phyloP scores from a whole-genome alignment of 2,888 invertebrate genomes.

The Esperia sulphurella region DNA sequence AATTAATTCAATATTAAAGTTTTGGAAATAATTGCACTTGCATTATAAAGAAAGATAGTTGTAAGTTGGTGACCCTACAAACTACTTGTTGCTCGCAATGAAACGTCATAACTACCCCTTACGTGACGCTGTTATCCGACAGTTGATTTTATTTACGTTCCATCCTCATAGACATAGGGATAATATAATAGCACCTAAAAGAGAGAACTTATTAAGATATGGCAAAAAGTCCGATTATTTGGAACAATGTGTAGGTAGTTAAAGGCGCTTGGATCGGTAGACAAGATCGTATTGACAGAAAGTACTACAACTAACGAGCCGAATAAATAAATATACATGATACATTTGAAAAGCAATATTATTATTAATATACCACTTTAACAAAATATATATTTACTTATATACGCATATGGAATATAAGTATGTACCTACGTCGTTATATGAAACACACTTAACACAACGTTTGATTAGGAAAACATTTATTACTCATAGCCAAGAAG shows the following conservation, averaged over 20 bases:
- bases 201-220: too few species aligned
- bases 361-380: too few species aligned
- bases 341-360: background rate
- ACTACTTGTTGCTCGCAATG: constrained; percentile 62
- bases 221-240: too few species aligned
- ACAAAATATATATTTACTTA: background rate
- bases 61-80: constrained; percentile 3
- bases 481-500: constrained; percentile 12
- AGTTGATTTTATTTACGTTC: constrained; percentile 42
- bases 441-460: background rate
- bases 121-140: constrained; percentile 56
- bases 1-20: too few species aligned
- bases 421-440: too few species aligned
- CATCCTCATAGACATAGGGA: constrained; percentile 4
- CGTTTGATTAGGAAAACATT: constrained; percentile 10
- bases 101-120: constrained; percentile 68
- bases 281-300: too few species aligned
- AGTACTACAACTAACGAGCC: background rate
- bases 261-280: background rate
- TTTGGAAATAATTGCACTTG: too few species aligned
- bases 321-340: background rate
- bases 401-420: background rate
- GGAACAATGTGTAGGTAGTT: background rate
- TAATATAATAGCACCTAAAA: too few species aligned
- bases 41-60: too few species aligned